Conservation (phyloP, 1,140 invertebrate genomes). For the Drosophila arizonae region DNA sequence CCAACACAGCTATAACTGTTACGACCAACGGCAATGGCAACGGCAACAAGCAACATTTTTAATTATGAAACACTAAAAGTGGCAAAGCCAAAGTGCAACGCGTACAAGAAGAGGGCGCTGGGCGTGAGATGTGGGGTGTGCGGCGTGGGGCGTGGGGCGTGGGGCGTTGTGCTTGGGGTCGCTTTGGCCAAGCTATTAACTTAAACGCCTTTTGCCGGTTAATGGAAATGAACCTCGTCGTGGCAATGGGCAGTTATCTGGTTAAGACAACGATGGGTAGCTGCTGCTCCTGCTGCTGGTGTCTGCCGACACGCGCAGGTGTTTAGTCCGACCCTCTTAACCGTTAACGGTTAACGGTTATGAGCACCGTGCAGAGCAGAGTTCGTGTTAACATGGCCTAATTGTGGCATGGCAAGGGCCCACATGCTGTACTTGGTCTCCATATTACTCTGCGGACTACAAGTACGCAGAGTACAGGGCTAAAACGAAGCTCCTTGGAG, state of each 20-base stretch:
- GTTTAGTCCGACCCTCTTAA: constrained; percentile 47
- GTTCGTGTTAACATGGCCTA: constrained; percentile 68
- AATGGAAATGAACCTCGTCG: constrained; percentile 78
- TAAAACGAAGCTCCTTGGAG: not conserved
- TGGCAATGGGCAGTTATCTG: constrained; percentile 73
- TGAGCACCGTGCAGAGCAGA: constrained; percentile 24
- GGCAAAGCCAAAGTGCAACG: constrained; percentile 82
- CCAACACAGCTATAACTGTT: constrained; percentile 2
- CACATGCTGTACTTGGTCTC: constrained; percentile 9
- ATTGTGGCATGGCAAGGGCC: constrained; percentile 43
- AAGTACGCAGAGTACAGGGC: not conserved
- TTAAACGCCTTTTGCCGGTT: constrained; percentile 82
- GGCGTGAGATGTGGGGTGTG: constrained; percentile 7
- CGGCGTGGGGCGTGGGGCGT: not conserved
- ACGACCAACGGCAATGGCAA: constrained; percentile 17
- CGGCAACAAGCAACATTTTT: constrained; percentile 76
- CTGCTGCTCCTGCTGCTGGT: constrained; percentile 1
- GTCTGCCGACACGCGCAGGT: constrained; percentile 43
- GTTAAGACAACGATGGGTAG: constrained; percentile 60
- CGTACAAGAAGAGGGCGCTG: constrained; percentile 28
- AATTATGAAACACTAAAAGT: constrained; percentile 83
- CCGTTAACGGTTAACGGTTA: constrained; percentile 43
- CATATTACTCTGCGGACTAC: constrained; percentile 1
- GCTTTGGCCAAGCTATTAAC: constrained; percentile 77
- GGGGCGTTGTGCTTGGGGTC: constrained; percentile 35